A percentile compares a stretch with the other conserved stretches of the same genome.
Evolutionary conservation across 2,113 vertebrate genomes (phyloP).

Genomic region (Bubalus kerabau): DNA sequence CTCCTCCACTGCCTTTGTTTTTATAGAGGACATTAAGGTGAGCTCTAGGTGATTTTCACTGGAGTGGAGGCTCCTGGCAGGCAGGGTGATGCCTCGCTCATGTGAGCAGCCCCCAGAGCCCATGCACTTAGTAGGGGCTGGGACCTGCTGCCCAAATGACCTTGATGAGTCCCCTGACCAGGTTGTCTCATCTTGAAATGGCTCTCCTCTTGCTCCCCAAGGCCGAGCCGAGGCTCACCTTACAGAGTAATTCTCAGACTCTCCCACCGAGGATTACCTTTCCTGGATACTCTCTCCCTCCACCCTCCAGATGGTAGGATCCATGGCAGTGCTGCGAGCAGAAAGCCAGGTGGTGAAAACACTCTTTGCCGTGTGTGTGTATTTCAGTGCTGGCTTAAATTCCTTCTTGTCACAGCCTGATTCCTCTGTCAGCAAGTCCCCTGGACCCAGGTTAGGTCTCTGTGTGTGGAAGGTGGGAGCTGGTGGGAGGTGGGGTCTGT

Average conservation of each 20-base stretch:
- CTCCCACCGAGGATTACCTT: not conserved
- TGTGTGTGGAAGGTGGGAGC: not conserved
- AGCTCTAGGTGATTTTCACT: not conserved
- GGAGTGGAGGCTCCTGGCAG: not conserved
- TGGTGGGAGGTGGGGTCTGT: not conserved
- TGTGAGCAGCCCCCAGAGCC: rapidly evolving
- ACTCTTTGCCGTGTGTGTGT: not conserved
- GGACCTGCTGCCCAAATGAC: not conserved
- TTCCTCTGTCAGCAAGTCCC: not conserved
- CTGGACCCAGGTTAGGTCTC: not conserved
- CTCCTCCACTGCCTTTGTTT: rapidly evolving
- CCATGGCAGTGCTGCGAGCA: not conserved
- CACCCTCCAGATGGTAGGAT: not conserved
- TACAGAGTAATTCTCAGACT: constrained; percentile 10
- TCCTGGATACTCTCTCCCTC: not conserved
- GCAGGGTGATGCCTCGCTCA: not conserved
- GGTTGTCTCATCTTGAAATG: not conserved
- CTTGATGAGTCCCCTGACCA: not conserved
- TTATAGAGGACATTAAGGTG: not conserved
- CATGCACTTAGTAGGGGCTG: too few relatives aligned
- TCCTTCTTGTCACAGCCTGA: not conserved
- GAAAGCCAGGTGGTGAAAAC: not conserved
- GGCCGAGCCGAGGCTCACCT: not conserved
- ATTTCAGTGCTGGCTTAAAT: not conserved
- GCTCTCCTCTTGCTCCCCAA: not conserved